phyloP scores from a whole-genome alignment of 2,113 vertebrate genomes.

The Gallinago paraguaiae region DNA sequence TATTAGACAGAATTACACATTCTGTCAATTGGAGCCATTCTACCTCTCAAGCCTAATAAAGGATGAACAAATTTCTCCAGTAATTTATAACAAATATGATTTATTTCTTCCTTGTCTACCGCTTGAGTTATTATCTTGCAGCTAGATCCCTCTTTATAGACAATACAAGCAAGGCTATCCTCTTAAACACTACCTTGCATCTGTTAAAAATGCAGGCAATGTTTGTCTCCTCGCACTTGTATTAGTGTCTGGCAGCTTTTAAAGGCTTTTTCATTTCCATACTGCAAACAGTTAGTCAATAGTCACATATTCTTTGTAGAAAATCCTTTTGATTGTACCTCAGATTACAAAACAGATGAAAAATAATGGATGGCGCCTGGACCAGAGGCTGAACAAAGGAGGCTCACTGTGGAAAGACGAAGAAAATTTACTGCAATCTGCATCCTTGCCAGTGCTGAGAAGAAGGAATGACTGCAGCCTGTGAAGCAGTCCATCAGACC shows the following conservation, averaged over 20 bases:
- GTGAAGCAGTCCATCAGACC: background rate
- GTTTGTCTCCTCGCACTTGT: background rate
- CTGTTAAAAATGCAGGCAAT: background rate
- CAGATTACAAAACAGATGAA: fast-evolving
- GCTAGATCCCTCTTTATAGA: background rate
- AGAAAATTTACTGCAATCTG: background rate
- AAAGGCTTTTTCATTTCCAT: background rate
- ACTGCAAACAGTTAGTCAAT: background rate
- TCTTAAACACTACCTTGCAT: background rate
- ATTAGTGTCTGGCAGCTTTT: background rate
- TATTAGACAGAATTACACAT: background rate
- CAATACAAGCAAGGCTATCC: background rate
- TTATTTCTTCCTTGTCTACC: background rate
- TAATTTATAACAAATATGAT: background rate
- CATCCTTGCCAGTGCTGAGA: background rate
- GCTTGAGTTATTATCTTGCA: background rate
- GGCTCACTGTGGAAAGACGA: background rate
- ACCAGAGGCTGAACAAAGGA: background rate
- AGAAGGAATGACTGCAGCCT: background rate
- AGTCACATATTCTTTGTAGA: background rate
- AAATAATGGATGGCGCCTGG: background rate
- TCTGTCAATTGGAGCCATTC: background rate
- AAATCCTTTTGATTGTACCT: background rate
- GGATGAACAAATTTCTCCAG: background rate
- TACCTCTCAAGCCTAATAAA: background rate